Evolutionary conservation across 2,113 vertebrate genomes (phyloP).

Genomic region (Pseudois nayaur): DNA sequence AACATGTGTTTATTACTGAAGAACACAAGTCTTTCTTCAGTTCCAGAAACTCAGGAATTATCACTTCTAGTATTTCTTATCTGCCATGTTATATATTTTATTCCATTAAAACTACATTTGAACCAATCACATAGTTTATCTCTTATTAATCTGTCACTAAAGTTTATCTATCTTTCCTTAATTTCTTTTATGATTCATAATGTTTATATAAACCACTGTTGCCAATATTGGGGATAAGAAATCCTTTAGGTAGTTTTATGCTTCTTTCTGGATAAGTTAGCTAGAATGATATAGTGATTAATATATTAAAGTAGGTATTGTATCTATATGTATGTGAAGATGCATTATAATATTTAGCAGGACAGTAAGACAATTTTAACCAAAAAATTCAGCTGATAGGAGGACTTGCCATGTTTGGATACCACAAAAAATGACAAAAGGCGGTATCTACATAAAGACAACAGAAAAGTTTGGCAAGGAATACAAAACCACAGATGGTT

Average conservation of each 20-base stretch:
- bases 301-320: not conserved
- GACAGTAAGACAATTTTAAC: not conserved
- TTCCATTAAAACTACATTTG: not conserved
- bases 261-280: not conserved
- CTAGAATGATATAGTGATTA: not conserved
- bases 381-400: constrained; percentile 6
- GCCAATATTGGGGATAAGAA: not conserved
- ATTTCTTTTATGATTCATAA: not conserved
- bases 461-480: constrained; percentile 45
- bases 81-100: not conserved
- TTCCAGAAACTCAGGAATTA: not conserved
- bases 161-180: not conserved
- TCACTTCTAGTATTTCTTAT: not conserved
- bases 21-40: not conserved
- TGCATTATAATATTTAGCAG: constrained; percentile 33
- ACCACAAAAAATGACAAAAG: constrained; percentile 45
- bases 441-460: constrained; percentile 41
- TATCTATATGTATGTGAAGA: not conserved
- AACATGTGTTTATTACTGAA: not conserved
- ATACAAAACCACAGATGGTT: constrained; percentile 49
- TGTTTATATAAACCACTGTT: not conserved
- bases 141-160: not conserved
- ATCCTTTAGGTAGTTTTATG: not conserved
- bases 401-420: constrained; percentile 30
- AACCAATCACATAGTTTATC: not conserved